A percentile compares a stretch with the other conserved stretches of the same genome.
These are phyloP conservation scores for Trachymyrmex septentrionalis DNA, from an alignment of 1,140 invertebrate species.

Conservation along the genomic window DNA sequence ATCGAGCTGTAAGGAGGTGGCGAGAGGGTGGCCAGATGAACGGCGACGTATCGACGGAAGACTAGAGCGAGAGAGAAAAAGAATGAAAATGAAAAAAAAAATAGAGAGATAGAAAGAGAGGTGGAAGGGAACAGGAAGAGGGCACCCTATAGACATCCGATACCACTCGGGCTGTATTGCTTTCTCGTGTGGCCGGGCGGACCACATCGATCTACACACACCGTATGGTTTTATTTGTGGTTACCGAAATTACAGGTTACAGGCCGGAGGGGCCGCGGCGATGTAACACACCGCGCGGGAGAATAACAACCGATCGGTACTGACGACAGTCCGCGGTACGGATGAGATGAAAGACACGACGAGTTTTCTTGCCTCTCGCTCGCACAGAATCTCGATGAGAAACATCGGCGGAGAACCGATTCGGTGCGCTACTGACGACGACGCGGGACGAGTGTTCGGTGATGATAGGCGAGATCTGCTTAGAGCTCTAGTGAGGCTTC, in stretches of 20 bases:
- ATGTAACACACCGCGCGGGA: constrained; percentile 53
- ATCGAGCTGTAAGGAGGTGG: constrained; percentile 26
- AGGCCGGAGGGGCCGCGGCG: constrained; percentile 45
- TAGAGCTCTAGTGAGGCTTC: constrained; percentile 22
- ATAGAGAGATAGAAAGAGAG: constrained; percentile 5
- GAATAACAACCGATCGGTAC: constrained; percentile 53
- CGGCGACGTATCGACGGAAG: background rate
- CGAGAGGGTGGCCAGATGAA: constrained; percentile 33
- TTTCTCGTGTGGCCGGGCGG: constrained; percentile 45
- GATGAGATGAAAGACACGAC: constrained; percentile 41
- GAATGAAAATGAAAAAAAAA: constrained; percentile 9
- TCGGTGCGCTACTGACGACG: constrained; percentile 26
- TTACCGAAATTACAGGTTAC: constrained; percentile 78
- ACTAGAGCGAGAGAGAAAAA: constrained; percentile 6
- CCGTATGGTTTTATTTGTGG: constrained; percentile 79
- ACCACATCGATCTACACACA: constrained; percentile 36
- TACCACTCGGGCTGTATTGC: constrained; percentile 66
- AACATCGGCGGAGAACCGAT: constrained; percentile 3
- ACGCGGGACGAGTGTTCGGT: constrained; percentile 10
- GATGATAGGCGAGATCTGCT: constrained; percentile 53
- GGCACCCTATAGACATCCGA: constrained; percentile 74
- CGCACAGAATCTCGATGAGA: constrained; percentile 1
- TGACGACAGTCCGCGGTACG: constrained; percentile 51
- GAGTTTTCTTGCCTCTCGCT: background rate
- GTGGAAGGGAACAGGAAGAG: constrained; percentile 62